Percentiles rank a stretch among this genome's conserved stretches.
Evolutionary conservation across 2,888 invertebrate genomes (phyloP).

Genomic region (Eurois occulta): DNA sequence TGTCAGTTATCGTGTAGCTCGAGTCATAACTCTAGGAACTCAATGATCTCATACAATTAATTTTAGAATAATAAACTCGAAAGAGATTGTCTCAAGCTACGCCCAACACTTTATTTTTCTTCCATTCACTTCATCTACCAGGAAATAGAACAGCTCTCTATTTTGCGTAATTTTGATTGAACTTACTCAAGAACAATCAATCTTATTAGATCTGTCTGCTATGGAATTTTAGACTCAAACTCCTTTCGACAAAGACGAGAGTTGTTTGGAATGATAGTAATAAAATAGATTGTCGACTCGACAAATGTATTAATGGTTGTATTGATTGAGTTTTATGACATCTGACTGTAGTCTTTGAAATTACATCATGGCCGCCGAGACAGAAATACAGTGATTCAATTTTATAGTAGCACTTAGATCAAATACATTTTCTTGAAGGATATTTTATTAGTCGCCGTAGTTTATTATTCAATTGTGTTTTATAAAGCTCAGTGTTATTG

Average conservation of each 20-base stretch:
- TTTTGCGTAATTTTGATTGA: conserved; percentile 63
- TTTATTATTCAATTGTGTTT: conserved; percentile 9
- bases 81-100: neutral
- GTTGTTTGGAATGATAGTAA: conserved; percentile 38
- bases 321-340: conserved; percentile 71
- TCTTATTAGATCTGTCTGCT: conserved; percentile 48
- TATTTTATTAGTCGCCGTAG: conserved; percentile 15
- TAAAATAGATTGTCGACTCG: conserved; percentile 66
- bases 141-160: conserved; percentile 42
- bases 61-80: neutral
- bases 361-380: conserved; percentile 48
- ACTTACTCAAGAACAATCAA: conserved; percentile 60
- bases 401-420: conserved; percentile 59
- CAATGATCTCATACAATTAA: neutral
- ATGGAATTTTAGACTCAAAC: conserved; percentile 38
- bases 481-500: neutral
- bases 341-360: conserved; percentile 59
- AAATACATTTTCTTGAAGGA: conserved; percentile 31
- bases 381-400: conserved; percentile 52
- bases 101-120: conserved; percentile 7
- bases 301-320: conserved; percentile 69
- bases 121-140: conserved; percentile 8
- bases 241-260: conserved; percentile 20
- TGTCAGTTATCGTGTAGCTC: too few species aligned
- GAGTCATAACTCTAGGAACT: too few species aligned